Conservation (phyloP, 2,797 vertebrate species). For the Poeciliopsis turneri region DNA sequence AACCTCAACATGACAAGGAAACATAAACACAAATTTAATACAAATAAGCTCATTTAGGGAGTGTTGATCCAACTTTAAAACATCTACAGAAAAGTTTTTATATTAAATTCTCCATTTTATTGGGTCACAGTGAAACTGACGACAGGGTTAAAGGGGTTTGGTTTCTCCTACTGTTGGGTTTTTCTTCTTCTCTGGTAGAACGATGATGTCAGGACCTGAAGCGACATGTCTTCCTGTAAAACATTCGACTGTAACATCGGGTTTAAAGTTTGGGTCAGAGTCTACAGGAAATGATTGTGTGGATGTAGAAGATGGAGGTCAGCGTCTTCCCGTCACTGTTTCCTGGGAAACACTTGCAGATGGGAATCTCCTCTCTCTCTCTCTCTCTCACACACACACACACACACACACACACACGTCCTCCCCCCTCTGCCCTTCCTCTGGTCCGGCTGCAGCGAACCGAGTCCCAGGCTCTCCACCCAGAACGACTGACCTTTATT, state of each 20-base stretch:
- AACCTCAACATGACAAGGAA: background rate
- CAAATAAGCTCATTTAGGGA: background rate
- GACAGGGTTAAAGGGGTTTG: slow-evolving; percentile 34
- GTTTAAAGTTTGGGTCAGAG: background rate
- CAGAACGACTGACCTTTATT: slow-evolving; percentile 22
- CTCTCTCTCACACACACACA: background rate
- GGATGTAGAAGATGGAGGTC: slow-evolving; percentile 23
- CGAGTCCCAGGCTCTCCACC: slow-evolving; percentile 42
- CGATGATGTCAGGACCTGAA: background rate
- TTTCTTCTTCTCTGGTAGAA: background rate
- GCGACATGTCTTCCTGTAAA: background rate
- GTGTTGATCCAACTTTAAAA: background rate
- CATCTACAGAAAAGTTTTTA: background rate
- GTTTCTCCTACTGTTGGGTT: background rate
- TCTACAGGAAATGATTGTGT: slow-evolving; percentile 14
- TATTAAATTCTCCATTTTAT: background rate
- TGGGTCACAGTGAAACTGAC: slow-evolving; percentile 26
- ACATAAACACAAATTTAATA: background rate
- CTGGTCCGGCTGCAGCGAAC: slow-evolving; percentile 8
- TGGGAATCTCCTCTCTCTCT: slow-evolving; percentile 53
- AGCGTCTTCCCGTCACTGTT: slow-evolving; percentile 28
- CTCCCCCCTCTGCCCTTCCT: background rate
- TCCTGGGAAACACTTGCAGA: slow-evolving; percentile 63
- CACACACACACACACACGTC: slow-evolving; percentile 11
- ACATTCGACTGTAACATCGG: background rate